Evolutionary conservation across 2,797 vertebrate species (phyloP).

Genomic region (Galago senegalensis): DNA sequence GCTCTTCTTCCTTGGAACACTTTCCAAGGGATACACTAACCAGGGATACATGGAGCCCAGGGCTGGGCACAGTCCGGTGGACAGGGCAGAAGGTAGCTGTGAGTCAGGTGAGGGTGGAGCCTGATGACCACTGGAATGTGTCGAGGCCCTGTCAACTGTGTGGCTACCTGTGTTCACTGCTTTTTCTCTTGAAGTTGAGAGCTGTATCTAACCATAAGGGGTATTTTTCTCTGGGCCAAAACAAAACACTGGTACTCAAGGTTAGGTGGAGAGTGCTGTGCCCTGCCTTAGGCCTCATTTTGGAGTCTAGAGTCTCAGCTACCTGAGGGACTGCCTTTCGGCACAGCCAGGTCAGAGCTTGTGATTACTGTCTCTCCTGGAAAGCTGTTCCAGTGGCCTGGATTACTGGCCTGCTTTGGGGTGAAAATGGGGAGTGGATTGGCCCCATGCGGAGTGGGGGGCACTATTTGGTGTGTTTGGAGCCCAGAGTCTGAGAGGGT

Average conservation of each 20-base stretch:
- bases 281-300: neutral
- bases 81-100: neutral
- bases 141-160: rapidly evolving
- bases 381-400: no score
- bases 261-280: rapidly evolving
- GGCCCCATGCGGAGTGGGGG: neutral
- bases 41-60: neutral
- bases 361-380: no score
- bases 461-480: neutral
- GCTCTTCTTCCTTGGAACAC: neutral
- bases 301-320: rapidly evolving
- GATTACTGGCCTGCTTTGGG: rapidly evolving
- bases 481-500: neutral
- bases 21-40: rapidly evolving
- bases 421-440: neutral
- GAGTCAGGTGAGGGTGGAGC: neutral
- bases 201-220: rapidly evolving
- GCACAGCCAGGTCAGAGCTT: neutral
- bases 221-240: neutral
- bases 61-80: no score
- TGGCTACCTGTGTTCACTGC: rapidly evolving
- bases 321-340: neutral
- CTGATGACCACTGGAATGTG: rapidly evolving
- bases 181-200: neutral
- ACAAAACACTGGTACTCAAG: neutral